Base-by-base conservation (phyloP, 1,140 invertebrate species). In the Zophobas atratus region DNA sequence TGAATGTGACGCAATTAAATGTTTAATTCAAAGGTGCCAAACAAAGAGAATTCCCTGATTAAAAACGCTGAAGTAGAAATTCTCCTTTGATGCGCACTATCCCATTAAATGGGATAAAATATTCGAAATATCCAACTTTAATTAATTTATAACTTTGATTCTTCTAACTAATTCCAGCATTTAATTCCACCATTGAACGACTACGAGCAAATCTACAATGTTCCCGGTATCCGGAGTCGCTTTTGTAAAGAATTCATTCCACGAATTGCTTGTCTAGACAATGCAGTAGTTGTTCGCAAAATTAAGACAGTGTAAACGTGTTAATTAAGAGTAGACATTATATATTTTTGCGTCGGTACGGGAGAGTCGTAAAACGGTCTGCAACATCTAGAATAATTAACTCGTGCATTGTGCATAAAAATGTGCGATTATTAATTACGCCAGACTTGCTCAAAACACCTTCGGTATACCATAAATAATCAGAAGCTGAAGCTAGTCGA, bases 361-460 rank as follows among this genome's bases (percentile, higher is more conserved):
- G 36, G 8, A 67, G 60, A 20, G 60, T 36, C 60, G 60, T 67
- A 41, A 67, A 67, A 67, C 60, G 60, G 60, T 67, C 60, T 67
- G 60, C 60, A 67, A 43, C 60, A 43, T 43, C 60, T 67, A 51
- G 41, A 63, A 71, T 77, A 77, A 77, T 77, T 77, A 57, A 77
- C 51, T 77, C 35, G 51, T 77, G 76, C 76, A 77, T 77, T 73
- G 49, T 77, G 76, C 76, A 77, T 77, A 77, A 77, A 77, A 77
- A 77, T 77, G 63, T 77, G 76, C 70, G 39, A 56, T 77, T 77
- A 77, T 77, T 77, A 77, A 77, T 77, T 77, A 77, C 71, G 73
- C 60, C 36, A 38, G 51, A 73, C 76, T 70, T 77, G 76, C 35
- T 77, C 46, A 77, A 77, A 72, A 72, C 56, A 71, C 70, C 53